Percentiles rank a stretch among this genome's conserved stretches.
Evolutionary conservation across 2,888 invertebrate species (phyloP).

Genomic region (Endotricha flammealis): DNA sequence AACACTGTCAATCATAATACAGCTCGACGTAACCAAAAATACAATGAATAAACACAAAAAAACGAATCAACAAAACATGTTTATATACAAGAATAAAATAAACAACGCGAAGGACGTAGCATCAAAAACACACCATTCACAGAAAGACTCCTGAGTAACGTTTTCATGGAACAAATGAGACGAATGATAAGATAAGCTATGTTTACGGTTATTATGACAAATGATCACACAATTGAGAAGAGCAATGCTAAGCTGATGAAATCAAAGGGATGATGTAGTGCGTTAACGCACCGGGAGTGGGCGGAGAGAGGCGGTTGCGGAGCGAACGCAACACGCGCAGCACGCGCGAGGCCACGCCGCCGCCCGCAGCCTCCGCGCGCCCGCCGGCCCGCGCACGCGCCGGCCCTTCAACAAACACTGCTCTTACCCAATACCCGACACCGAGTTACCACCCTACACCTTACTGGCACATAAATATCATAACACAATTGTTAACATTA

Average conservation of each 20-base stretch:
- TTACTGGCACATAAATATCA: too few species aligned
- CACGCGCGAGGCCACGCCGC: constrained; percentile 51
- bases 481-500: too few species aligned
- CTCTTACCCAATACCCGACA: constrained; percentile 29
- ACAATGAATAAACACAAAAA: not conserved
- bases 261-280: constrained; percentile 29
- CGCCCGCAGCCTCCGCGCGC: constrained; percentile 21
- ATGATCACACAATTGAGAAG: constrained; percentile 15
- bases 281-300: constrained; percentile 47
- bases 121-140: constrained; percentile 29
- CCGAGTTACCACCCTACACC: constrained; percentile 6
- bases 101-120: constrained; percentile 13
- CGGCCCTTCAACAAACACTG: constrained; percentile 53
- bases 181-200: constrained; percentile 32
- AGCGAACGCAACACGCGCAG: constrained; percentile 62
- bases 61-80: constrained; percentile 12
- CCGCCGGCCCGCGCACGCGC: constrained; percentile 12
- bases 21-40: too few species aligned
- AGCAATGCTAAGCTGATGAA: too few species aligned
- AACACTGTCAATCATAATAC: too few species aligned
- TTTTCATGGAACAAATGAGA: constrained; percentile 28
- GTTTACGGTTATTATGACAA: constrained; percentile 20
- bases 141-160: constrained; percentile 32
- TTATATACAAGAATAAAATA: constrained; percentile 15
- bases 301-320: constrained; percentile 42